These are phyloP conservation scores for Megaustenia siamemsis DNA, from an alignment of 2,888 invertebrate genomes.

Conservation along the genomic window DNA sequence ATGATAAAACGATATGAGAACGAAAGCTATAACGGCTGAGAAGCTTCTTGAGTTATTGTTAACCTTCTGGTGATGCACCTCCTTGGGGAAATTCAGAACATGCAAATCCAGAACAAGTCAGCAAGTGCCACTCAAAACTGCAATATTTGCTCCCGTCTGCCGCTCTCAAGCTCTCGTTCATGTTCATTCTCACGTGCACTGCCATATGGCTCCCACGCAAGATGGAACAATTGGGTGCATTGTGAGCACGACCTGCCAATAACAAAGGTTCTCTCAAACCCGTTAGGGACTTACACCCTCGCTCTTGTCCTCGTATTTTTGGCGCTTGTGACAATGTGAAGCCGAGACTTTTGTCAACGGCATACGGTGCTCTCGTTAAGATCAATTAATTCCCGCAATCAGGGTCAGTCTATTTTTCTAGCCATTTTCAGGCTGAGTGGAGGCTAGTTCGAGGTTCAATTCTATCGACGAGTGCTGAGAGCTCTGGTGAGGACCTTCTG, in stretches of 20 bases:
- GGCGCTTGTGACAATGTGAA: conserved; percentile 21
- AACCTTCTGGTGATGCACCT: not conserved
- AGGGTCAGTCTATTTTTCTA: conserved; percentile 4
- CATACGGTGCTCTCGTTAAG: conserved; percentile 6
- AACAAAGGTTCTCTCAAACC: conserved; percentile 7
- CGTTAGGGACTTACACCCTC: conserved; percentile 28
- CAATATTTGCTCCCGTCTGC: conserved; percentile 21
- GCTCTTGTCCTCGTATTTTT: not conserved
- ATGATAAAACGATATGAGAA: not conserved
- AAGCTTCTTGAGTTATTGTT: not conserved
- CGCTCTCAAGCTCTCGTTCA: not conserved
- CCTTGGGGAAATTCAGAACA: not conserved
- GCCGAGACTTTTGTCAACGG: conserved; percentile 21
- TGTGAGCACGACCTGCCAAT: conserved; percentile 31
- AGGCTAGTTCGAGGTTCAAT: conserved; percentile 31
- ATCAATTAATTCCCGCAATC: conserved; percentile 14
- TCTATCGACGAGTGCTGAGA: not conserved
- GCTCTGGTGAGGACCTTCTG: not conserved
- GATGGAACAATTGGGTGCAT: conserved; percentile 28
- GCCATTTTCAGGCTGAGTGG: conserved; percentile 45
- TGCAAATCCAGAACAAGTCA: conserved; percentile 8
- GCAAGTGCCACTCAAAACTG: conserved; percentile 16
- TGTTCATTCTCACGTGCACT: conserved; percentile 42
- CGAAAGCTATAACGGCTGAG: not conserved
- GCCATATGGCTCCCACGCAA: conserved; percentile 49